Conservation (phyloP, 2,113 vertebrate species). For the Tympanuchus pallidicinctus region DNA sequence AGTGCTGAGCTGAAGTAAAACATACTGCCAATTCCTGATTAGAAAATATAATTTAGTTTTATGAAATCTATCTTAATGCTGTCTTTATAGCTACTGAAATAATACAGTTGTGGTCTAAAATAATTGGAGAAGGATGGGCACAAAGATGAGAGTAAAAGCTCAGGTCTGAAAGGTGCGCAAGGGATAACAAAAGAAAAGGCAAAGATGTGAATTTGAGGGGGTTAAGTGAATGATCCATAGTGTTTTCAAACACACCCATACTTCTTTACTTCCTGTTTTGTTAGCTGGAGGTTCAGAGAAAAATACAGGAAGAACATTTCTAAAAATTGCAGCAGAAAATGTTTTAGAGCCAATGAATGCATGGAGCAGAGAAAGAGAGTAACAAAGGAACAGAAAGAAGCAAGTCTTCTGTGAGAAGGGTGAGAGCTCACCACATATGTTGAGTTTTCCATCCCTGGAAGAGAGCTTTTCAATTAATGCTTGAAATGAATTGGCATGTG, state of each 20-base stretch:
- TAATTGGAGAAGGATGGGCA: background rate
- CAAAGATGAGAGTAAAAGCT: background rate
- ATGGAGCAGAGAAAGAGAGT: background rate
- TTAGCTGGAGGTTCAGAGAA: background rate
- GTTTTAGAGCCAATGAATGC: background rate
- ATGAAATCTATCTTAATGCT: background rate
- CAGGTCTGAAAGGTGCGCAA: background rate
- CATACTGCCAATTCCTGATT: background rate
- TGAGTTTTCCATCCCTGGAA: background rate
- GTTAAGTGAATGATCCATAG: background rate
- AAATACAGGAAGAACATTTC: constrained; percentile 8
- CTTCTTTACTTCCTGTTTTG: background rate
- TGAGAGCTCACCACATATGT: background rate
- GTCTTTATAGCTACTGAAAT: constrained; percentile 16
- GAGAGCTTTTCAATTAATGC: constrained; percentile 28
- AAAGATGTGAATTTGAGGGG: background rate
- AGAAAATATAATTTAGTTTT: constrained; percentile 19
- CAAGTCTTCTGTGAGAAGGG: background rate
- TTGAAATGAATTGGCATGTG: background rate
- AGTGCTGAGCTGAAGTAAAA: constrained; percentile 5
- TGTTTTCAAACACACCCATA: background rate
- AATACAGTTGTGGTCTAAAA: background rate
- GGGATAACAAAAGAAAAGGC: background rate
- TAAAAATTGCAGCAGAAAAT: background rate
- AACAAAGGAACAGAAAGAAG: background rate